Base-by-base conservation (phyloP, 2,113 vertebrate species). In the Leptosomus discolor region DNA sequence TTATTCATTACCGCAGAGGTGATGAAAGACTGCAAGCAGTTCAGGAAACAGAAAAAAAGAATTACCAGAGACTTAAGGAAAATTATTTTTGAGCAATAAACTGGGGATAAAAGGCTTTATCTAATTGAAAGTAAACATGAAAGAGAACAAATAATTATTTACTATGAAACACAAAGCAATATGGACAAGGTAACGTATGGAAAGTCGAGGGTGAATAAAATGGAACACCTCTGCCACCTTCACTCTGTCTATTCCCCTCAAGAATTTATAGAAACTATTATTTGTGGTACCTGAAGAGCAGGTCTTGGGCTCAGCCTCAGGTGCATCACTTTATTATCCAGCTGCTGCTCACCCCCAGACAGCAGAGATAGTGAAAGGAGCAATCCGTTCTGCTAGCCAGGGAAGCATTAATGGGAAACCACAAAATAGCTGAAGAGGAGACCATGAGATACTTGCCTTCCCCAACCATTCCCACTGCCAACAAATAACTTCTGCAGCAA, bases 361-460 rank as follows among this genome's bases (percentile, higher is more conserved):
- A 83, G 45, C 39, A 83, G 53, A 82, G 41, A 26, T 15, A 29
- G 51, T n/a, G 23, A 39, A 87, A 54, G 20, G 12, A 37, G 39
- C 0, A 0, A 60, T 43, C 60, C 3, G 0, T 67, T n/a, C 64
- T 60, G 32, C 51, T 26, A 56, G 36, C 16, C 36, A 30, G 32
- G 36, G 36, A 61, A 67, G 21, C 23, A n/a, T 24, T 60, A 16
- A 48, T 41, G 11, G 29, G 39, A 85, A 43, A 54, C 15, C 21
- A 30, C 34, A 39, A 18, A 39, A 58, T 1, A 58, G 26, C 26
- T 51, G 67, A 41, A 51, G 37, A 64, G 34, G 32, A 65, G 18
- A 26, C 8, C 22, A 11, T 26, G 68, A 68, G 67, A 26, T 17
- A 53, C 12, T 43, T 58, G 18, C 29, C 39, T 75, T 68, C 50